Evolutionary conservation across 1,140 invertebrate genomes (phyloP).

Genomic region (Chionoecetes opilio): DNA sequence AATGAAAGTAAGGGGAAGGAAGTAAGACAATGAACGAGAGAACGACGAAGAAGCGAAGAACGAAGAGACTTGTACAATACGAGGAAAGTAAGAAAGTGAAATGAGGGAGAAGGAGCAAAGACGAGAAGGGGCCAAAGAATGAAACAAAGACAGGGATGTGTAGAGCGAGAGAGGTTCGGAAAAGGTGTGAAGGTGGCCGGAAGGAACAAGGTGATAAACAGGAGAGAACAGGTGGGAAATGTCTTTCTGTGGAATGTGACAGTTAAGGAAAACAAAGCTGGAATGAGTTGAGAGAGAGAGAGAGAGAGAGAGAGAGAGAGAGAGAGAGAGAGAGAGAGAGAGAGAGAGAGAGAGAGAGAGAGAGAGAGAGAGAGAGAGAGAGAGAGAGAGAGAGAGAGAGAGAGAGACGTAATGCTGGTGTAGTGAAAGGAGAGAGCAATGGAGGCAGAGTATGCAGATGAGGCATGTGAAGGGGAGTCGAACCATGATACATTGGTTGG

Average conservation of each 20-base stretch:
- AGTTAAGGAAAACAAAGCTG: conserved; percentile 16
- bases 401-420: neutral
- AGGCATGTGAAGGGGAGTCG: neutral
- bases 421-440: conserved; percentile 7
- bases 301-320: neutral
- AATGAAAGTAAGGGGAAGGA: neutral
- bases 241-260: conserved; percentile 5
- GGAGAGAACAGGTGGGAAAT: conserved; percentile 35
- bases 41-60: neutral
- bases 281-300: conserved; percentile 11
- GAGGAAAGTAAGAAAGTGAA: conserved; percentile 29
- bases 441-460: conserved; percentile 7
- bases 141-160: neutral
- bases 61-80: neutral
- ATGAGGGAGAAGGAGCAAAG: conserved; percentile 3
- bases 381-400: neutral
- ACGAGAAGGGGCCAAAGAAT: neutral
- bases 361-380: neutral
- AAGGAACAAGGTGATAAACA: neutral
- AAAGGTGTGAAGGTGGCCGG: neutral
- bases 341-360: neutral
- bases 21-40: neutral
- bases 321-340: neutral
- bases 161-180: neutral
- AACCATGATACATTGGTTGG: neutral